Evolutionary conservation across 2,797 vertebrate genomes (phyloP).

Genomic region (Sternotherus odoratus): DNA sequence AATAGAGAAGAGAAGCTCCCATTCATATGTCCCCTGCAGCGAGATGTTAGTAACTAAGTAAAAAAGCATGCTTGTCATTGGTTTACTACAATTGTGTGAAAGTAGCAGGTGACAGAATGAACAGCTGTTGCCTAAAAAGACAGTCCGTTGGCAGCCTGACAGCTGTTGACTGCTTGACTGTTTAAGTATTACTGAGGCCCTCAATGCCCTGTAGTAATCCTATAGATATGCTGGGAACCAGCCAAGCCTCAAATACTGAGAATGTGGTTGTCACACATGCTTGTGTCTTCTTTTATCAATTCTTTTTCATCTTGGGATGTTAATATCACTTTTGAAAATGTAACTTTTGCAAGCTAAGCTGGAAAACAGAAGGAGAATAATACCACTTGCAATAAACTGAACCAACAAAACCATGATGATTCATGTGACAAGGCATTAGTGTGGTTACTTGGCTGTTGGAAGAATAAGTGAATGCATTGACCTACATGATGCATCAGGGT

Average conservation of each 20-base stretch:
- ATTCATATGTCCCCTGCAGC: slow-evolving; percentile 30
- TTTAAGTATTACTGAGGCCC: slow-evolving; percentile 42
- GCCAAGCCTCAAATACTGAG: slow-evolving; percentile 25
- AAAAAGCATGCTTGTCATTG: slow-evolving; percentile 24
- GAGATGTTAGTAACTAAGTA: slow-evolving; percentile 59
- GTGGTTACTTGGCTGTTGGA: not conserved
- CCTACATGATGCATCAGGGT: not conserved
- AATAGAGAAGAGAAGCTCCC: not conserved
- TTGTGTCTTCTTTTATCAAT: not conserved
- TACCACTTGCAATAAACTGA: not conserved
- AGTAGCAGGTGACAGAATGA: slow-evolving; percentile 40
- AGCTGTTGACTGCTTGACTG: slow-evolving; percentile 54
- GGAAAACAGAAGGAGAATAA: slow-evolving; percentile 18
- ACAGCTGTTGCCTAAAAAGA: slow-evolving; percentile 57
- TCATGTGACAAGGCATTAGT: not conserved
- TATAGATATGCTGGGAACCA: slow-evolving; percentile 34
- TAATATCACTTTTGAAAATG: slow-evolving; percentile 47
- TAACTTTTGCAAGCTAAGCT: not conserved
- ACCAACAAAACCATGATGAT: not conserved
- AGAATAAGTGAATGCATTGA: not conserved
- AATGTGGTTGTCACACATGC: slow-evolving; percentile 31
- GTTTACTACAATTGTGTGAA: slow-evolving; percentile 50
- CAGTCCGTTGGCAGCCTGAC: slow-evolving; percentile 52
- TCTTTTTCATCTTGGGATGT: slow-evolving; percentile 25
- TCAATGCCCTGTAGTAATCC: slow-evolving; percentile 35